Evolutionary conservation across 2,888 invertebrate species (phyloP), one percentile per base, ranked within the genome.

Genomic region (Sinohyriopsis cumingii): DNA sequence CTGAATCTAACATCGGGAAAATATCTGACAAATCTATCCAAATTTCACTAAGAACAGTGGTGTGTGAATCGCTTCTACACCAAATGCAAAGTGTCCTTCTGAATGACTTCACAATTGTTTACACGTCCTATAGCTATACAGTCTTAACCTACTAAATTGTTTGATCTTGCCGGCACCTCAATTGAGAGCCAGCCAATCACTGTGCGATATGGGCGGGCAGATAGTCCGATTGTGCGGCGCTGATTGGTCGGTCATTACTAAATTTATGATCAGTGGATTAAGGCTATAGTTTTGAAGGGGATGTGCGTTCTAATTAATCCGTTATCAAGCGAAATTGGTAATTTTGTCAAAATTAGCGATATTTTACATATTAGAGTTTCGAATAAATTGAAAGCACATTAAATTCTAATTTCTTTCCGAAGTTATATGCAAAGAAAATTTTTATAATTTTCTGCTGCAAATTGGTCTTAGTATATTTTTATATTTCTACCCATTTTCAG

Each of bases 21-120:
- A 67, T 67, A 75, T 72, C 77, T 77, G 73, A 75, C 69, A 77
- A 72, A 68, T 69, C 68, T 77, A 76, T 70, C 76, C 72, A 69
- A 75, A 67, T 59, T 72, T 65, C 65, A 60, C 73, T 64, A 77
- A 72, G 70, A 70, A 67, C 66, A 67, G 65, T 22, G 22, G 67
- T 70, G 73, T 72, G 79, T 81, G 76, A 77, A 77, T 75, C 76
- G 77, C 79, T 80, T 82, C 79, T 67, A 77, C 71, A 71, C 72
- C 78, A 77, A 73, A 71, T 76, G 82, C 78, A 82, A 85, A 82
- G 81, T 82, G 78, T 77, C 77, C 74, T 71, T 69, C 71, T 81
- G 80, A 83, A 83, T 81, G 78, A 78, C 78, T 79, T 81, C 78
- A 77, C 80, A 80, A 76, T 80, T 84, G 82, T 82, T 84, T 82